Percentiles rank a stretch among this genome's conserved stretches.
Conservation (phyloP, 2,113 vertebrate genomes). For the Crotalus horridus region DNA sequence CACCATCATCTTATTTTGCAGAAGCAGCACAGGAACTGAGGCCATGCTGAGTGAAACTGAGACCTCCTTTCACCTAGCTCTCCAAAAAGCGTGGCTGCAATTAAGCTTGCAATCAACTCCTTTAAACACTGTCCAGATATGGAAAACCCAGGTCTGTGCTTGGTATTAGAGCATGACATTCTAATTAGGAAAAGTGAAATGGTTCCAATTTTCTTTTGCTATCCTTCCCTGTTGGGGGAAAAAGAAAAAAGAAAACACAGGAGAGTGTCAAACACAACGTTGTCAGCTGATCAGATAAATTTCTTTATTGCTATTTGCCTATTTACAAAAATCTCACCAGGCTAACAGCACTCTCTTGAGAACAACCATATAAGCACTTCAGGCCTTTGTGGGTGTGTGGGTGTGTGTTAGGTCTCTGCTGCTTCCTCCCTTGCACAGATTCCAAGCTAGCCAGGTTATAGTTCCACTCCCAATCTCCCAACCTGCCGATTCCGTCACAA, state of each 20-base stretch:
- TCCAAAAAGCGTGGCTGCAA: not conserved
- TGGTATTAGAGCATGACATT: not conserved
- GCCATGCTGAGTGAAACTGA: slow-evolving; percentile 12
- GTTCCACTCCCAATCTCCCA: not conserved
- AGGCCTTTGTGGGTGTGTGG: no score
- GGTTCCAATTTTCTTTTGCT: not conserved
- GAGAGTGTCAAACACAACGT: not conserved
- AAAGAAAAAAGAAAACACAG: not conserved
- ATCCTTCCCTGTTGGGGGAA: not conserved
- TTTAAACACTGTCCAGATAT: not conserved
- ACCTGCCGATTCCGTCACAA: not conserved
- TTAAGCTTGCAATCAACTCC: not conserved
- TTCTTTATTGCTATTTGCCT: no score
- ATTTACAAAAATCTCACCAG: no score
- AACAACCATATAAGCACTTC: no score
- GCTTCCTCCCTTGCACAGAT: not conserved
- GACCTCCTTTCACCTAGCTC: not conserved
- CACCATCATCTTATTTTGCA: not conserved
- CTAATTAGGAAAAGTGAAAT: not conserved
- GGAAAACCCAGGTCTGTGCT: slow-evolving; percentile 24
- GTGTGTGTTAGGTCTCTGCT: not conserved
- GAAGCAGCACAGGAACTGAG: not conserved
- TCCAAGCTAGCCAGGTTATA: not conserved
- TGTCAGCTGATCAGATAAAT: no score
- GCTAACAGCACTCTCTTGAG: no score